Percentiles rank a stretch among this genome's conserved stretches.
phyloP scores from a whole-genome alignment of 1,140 invertebrate genomes.

The Aricia agestis region DNA sequence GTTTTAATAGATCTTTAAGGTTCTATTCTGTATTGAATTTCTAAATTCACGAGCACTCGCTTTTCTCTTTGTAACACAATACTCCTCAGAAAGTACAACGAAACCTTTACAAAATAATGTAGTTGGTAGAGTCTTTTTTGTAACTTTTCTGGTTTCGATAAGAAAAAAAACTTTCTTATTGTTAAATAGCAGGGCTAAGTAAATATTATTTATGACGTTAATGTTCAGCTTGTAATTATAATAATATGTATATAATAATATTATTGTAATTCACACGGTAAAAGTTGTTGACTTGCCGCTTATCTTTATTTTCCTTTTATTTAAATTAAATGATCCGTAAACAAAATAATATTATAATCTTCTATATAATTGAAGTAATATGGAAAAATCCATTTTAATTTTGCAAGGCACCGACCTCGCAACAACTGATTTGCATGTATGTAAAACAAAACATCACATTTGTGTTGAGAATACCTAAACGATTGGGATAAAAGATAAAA shows the following conservation, averaged over 20 bases:
- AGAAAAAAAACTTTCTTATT: too few relatives aligned
- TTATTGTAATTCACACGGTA: not conserved
- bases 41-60: not conserved
- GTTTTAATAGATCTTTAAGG: not conserved
- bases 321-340: slow-evolving; percentile 1
- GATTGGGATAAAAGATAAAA: too few relatives aligned
- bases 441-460: not conserved
- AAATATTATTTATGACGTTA: too few relatives aligned
- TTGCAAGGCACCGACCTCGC: slow-evolving; percentile 1
- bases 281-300: not conserved
- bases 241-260: not conserved
- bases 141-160: too few relatives aligned
- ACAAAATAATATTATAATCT: not conserved
- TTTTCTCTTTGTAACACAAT: not conserved
- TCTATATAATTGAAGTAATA: not conserved
- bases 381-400: not conserved
- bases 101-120: too few relatives aligned
- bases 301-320: not conserved
- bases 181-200: too few relatives aligned
- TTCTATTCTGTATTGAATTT: slow-evolving; percentile 22
- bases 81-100: not conserved
- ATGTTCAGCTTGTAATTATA: not conserved
- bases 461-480: not conserved
- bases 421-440: not conserved
- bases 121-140: too few relatives aligned